Evolutionary conservation across 2,888 invertebrate genomes (phyloP).

Genomic region (Nebria salina): DNA sequence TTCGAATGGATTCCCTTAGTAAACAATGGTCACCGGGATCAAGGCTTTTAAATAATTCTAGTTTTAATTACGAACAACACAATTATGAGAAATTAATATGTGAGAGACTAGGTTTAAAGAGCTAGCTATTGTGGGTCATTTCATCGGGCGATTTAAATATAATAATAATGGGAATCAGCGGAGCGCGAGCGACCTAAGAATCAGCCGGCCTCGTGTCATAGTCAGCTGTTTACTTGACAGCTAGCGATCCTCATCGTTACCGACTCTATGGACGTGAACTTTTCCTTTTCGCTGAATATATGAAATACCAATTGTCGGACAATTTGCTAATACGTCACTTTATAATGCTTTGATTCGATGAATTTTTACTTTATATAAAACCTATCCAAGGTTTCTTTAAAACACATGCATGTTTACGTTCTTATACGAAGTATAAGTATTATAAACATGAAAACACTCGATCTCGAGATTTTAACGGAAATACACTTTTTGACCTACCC

Average conservation of each 20-base stretch:
- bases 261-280: background rate
- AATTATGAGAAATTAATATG: constrained; percentile 17
- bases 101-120: constrained; percentile 34
- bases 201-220: constrained; percentile 34
- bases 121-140: constrained; percentile 31
- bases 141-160: constrained; percentile 44
- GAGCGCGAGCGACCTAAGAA: constrained; percentile 6
- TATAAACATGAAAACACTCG: too few relatives aligned
- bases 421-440: too few relatives aligned
- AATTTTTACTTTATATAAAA: background rate
- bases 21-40: constrained; percentile 9
- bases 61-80: background rate
- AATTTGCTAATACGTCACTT: background rate
- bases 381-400: too few relatives aligned
- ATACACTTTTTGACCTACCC: too few relatives aligned
- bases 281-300: background rate
- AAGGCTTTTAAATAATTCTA: constrained; percentile 30
- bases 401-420: too few relatives aligned
- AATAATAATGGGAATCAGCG: constrained; percentile 25
- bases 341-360: background rate
- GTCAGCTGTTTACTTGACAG: constrained; percentile 43
- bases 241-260: constrained; percentile 4
- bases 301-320: background rate
- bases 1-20: background rate
- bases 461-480: too few relatives aligned